Evolutionary conservation across 1,140 invertebrate species (phyloP).

Genomic region (Phenacoccus solenopsis): DNA sequence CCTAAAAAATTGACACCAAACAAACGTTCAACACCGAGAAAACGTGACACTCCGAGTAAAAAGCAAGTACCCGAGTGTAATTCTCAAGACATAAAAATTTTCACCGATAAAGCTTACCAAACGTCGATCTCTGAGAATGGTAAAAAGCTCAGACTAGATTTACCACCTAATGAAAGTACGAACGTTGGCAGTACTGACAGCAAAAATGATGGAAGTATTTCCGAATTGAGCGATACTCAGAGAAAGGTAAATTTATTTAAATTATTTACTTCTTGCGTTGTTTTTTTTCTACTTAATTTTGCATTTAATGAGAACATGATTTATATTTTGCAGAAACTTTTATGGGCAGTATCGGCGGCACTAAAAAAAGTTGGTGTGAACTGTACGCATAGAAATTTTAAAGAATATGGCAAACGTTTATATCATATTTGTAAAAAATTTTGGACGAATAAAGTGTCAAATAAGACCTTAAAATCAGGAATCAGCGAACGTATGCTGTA

Average conservation of each 20-base stretch:
- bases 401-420: neutral
- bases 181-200: neutral
- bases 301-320: neutral
- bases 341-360: neutral
- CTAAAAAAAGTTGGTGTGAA: neutral
- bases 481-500: constrained; percentile 4
- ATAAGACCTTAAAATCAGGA: neutral
- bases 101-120: neutral
- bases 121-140: neutral
- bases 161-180: neutral
- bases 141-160: neutral
- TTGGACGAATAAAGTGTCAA: neutral
- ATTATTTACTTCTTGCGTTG: neutral
- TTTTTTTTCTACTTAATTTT: neutral
- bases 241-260: neutral
- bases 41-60: neutral
- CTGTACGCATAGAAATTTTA: neutral
- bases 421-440: neutral
- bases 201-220: neutral
- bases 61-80: neutral
- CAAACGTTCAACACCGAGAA: neutral
- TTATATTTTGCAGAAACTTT: neutral
- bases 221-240: neutral
- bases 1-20: neutral
- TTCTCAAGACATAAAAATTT: neutral